phyloP scores from a whole-genome alignment of 35 echinoderm and acorn worm genomes.

The Amphiura filiformis region DNA sequence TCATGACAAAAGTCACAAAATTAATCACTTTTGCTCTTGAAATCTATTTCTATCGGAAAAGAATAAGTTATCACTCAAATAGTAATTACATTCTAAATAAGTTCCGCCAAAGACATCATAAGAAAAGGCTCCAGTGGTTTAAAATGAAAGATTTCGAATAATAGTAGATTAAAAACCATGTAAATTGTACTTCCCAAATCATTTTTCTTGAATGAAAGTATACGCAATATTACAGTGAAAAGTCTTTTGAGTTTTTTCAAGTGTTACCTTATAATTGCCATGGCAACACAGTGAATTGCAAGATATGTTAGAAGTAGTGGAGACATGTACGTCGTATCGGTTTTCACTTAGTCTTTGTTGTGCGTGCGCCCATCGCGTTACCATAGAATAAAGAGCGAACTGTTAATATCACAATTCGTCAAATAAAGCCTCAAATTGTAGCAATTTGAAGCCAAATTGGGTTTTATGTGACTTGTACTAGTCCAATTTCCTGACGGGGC shows the following conservation, averaged over 20 bases:
- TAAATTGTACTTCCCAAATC: background rate
- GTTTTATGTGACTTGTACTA: constrained; percentile 15
- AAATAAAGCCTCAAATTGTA: constrained; percentile 10
- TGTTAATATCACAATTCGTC: background rate
- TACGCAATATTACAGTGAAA: background rate
- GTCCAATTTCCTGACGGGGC: constrained; percentile 6
- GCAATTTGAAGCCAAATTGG: constrained; percentile 11
- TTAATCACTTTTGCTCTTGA: too few species aligned
- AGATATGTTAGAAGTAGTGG: background rate
- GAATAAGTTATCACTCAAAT: too few species aligned
- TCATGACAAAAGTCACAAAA: too few species aligned
- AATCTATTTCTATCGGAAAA: too few species aligned
- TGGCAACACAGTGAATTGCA: background rate
- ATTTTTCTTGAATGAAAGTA: background rate
- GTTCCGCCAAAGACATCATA: too few species aligned
- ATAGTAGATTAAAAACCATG: too few species aligned
- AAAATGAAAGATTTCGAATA: too few species aligned
- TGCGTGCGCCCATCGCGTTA: background rate
- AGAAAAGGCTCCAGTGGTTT: too few species aligned
- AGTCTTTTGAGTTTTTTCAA: background rate
- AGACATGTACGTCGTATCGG: background rate
- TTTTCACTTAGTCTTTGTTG: constrained; percentile 9
- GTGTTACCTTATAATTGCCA: background rate
- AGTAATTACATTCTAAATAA: too few species aligned
- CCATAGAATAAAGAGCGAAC: background rate